A percentile compares a stretch with the other conserved stretches of the same genome.
Evolutionary conservation across 2,797 vertebrate genomes (phyloP).

Genomic region (Oceanodroma leucorhoa): DNA sequence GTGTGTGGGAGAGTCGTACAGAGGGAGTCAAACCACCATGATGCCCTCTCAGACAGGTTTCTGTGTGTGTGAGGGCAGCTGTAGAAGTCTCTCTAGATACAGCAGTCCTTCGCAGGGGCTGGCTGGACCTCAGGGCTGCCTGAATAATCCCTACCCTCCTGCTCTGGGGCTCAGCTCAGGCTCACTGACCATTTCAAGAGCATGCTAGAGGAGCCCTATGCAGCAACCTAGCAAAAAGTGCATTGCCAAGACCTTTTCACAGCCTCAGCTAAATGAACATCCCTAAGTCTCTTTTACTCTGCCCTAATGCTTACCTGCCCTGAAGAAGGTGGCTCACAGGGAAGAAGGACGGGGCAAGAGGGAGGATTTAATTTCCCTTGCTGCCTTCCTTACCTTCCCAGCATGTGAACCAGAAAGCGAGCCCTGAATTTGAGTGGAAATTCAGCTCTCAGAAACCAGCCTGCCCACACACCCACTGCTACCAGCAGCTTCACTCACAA

Average conservation of each 20-base stretch:
- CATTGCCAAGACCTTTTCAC: background rate
- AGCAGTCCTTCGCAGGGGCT: background rate
- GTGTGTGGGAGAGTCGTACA: rapidly evolving
- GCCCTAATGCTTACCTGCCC: background rate
- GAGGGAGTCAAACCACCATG: background rate
- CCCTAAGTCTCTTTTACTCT: background rate
- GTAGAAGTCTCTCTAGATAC: background rate
- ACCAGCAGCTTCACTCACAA: background rate
- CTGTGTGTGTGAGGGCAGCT: background rate
- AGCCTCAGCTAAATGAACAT: background rate
- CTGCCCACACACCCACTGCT: background rate
- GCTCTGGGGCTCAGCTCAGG: background rate
- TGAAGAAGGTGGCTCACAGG: background rate
- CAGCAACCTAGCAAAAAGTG: background rate
- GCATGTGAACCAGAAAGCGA: background rate
- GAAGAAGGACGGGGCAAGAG: background rate
- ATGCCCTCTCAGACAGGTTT: background rate
- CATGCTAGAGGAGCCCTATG: background rate
- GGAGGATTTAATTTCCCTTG: background rate
- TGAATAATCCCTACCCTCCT: background rate
- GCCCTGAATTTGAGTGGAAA: background rate
- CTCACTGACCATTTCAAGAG: background rate
- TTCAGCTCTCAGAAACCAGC: background rate
- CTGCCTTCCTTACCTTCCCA: background rate
- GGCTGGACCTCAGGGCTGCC: background rate